phyloP scores from a whole-genome alignment of 2,113 vertebrate species.

The Mungos mungo region DNA sequence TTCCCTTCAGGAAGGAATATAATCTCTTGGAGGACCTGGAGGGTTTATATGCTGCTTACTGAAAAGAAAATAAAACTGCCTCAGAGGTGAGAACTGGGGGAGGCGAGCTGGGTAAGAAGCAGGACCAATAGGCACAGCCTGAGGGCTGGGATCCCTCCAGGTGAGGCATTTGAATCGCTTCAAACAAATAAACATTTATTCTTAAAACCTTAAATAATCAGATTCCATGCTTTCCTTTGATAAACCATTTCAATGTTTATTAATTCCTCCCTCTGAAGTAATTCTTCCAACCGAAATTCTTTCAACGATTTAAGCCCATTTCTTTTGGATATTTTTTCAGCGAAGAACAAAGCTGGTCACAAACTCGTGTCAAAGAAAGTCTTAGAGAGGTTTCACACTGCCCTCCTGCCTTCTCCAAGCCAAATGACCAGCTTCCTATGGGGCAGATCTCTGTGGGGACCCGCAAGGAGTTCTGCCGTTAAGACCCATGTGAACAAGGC shows the following conservation, averaged over 20 bases:
- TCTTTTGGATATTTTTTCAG: conserved; percentile 40
- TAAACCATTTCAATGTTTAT: conserved; percentile 20
- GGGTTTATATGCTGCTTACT: background rate
- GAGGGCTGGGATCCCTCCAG: background rate
- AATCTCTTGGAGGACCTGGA: conserved; percentile 41
- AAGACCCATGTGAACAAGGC: background rate
- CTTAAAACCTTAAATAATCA: conserved; percentile 20
- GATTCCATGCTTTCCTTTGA: conserved; percentile 34
- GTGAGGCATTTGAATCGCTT: background rate
- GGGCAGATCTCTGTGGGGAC: background rate
- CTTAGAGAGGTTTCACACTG: background rate
- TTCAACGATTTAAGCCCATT: conserved; percentile 23
- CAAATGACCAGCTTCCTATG: background rate
- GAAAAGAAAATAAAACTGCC: conserved; percentile 24
- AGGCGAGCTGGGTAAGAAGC: background rate
- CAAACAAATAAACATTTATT: background rate
- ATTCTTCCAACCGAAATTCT: conserved; percentile 50
- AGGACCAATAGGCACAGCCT: background rate
- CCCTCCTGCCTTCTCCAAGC: background rate
- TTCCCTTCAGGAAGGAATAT: conserved; percentile 40
- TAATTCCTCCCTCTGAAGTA: background rate
- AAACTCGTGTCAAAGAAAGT: background rate
- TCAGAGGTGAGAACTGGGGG: background rate
- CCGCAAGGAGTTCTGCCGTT: background rate
- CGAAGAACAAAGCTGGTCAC: conserved; percentile 13